A percentile compares a stretch with the other conserved stretches of the same genome.
Evolutionary conservation across 30 jellyfish, hydroid and myxozoan genomes (phyloP).

Genomic region (Nemopilema nomurai): DNA sequence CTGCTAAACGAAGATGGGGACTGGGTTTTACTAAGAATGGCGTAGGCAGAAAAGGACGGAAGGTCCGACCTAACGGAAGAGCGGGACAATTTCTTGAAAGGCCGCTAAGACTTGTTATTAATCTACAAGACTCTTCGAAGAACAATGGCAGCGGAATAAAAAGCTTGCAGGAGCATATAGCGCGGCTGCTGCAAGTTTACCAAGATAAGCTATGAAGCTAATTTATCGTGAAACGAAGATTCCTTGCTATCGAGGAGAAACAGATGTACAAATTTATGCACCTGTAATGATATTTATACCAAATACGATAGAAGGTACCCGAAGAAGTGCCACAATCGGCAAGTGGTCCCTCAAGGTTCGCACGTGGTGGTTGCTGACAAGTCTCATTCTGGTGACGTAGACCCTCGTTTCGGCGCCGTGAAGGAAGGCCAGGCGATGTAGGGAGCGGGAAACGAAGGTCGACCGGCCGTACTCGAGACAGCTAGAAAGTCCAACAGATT

Average conservation of each 20-base stretch:
- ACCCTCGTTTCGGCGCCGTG: not conserved
- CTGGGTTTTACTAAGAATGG: slow-evolving; percentile 86
- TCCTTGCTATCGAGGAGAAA: slow-evolving; percentile 4
- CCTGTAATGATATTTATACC: slow-evolving; percentile 53
- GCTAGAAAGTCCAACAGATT: not conserved
- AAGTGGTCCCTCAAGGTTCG: not conserved
- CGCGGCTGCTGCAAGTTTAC: slow-evolving; percentile 59
- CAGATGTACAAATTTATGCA: slow-evolving; percentile 48
- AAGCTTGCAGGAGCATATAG: slow-evolving; percentile 63
- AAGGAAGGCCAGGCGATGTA: not conserved
- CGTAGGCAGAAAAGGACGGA: slow-evolving; percentile 73
- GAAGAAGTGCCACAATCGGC: not conserved
- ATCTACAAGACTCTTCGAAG: slow-evolving; percentile 54
- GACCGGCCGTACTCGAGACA: not conserved
- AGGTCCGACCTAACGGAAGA: slow-evolving; percentile 57
- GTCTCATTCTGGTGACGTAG: not conserved
- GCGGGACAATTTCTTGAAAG: slow-evolving; percentile 74
- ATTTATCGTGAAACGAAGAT: not conserved
- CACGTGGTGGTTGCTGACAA: not conserved
- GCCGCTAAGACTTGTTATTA: slow-evolving; percentile 62
- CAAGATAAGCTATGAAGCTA: slow-evolving; percentile 41
- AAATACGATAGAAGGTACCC: not conserved
- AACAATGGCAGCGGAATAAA: slow-evolving; percentile 57
- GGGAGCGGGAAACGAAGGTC: not conserved
- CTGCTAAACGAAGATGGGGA: slow-evolving; percentile 57